These are phyloP conservation scores for Lasioglossum baleicum DNA, from an alignment of 1,140 invertebrate genomes.

Conservation along the genomic window DNA sequence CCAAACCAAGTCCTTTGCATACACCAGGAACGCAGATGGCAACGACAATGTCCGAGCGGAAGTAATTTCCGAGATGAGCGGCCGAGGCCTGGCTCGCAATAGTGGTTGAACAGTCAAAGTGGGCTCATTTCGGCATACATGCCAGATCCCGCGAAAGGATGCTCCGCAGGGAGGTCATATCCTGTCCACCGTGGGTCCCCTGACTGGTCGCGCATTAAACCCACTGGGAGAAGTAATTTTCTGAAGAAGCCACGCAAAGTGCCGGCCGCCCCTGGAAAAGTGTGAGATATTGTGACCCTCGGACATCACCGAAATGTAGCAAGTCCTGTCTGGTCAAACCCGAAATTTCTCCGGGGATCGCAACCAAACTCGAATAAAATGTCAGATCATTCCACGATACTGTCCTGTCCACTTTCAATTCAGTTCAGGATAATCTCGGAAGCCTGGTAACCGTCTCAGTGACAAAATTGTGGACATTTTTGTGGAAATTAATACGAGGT, in stretches of 20 bases:
- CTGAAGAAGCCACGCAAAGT: constrained; percentile 62
- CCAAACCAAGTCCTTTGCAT: constrained; percentile 58
- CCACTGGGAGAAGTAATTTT: constrained; percentile 59
- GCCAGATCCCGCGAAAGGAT: constrained; percentile 68
- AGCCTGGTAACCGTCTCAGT: too few species aligned
- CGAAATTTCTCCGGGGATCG: too few species aligned
- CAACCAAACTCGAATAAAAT: too few species aligned
- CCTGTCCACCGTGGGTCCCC: constrained; percentile 69
- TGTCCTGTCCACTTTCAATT: too few species aligned
- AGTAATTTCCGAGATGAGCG: constrained; percentile 80
- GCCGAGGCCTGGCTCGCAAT: constrained; percentile 71
- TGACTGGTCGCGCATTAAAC: constrained; percentile 61
- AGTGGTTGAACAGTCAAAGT: constrained; percentile 80
- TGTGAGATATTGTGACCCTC: constrained; percentile 27
- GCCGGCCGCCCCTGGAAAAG: constrained; percentile 49
- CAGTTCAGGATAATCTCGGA: too few species aligned
- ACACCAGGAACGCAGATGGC: constrained; percentile 49
- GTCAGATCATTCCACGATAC: too few species aligned
- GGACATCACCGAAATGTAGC: not conserved
- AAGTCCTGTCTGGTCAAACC: not conserved
- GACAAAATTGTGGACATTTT: too few species aligned
- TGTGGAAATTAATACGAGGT: too few species aligned
- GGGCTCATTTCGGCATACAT: constrained; percentile 75
- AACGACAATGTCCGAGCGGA: constrained; percentile 70
- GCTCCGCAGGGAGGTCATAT: constrained; percentile 75